phyloP scores from a whole-genome alignment of 2,797 vertebrate species.

The Hephaestus fuliginosus region DNA sequence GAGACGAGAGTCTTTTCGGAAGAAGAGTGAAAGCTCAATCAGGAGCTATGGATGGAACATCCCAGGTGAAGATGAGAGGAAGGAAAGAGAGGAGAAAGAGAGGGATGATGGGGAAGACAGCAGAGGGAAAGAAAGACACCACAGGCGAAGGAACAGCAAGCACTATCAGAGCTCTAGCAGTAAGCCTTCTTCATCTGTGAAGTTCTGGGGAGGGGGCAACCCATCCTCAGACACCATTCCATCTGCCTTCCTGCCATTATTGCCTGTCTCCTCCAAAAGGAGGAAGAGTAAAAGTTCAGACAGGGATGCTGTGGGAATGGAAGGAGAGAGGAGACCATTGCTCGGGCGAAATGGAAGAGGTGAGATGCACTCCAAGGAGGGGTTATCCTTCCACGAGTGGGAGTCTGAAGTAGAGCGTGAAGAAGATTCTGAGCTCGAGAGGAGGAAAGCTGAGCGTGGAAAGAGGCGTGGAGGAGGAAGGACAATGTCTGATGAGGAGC shows the following conservation, averaged over 20 bases:
- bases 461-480: conserved; percentile 75
- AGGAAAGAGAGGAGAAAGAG: conserved; percentile 80
- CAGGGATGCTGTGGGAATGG: conserved; percentile 77
- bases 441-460: conserved; percentile 76
- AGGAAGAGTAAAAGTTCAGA: conserved; percentile 85
- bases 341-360: conserved; percentile 78
- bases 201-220: conserved; percentile 85
- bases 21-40: conserved; percentile 86
- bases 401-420: conserved; percentile 83
- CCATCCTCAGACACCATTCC: conserved; percentile 78
- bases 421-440: conserved; percentile 81
- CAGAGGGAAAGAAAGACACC: conserved; percentile 78
- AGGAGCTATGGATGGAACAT: conserved; percentile 86
- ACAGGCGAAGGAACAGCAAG: conserved; percentile 81
- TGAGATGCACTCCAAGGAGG: conserved; percentile 82
- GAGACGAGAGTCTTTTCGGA: conserved; percentile 82
- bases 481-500: conserved; percentile 83
- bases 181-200: conserved; percentile 85
- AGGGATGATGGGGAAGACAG: conserved; percentile 78
- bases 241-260: conserved; percentile 84
- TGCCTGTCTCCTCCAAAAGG: conserved; percentile 84
- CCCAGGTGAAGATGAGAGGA: conserved; percentile 77
- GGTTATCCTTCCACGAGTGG: conserved; percentile 85
- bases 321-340: conserved; percentile 84
- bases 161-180: conserved; percentile 74